phyloP scores from a whole-genome alignment of 2,113 vertebrate species.

The Chlamydotis undulata region DNA sequence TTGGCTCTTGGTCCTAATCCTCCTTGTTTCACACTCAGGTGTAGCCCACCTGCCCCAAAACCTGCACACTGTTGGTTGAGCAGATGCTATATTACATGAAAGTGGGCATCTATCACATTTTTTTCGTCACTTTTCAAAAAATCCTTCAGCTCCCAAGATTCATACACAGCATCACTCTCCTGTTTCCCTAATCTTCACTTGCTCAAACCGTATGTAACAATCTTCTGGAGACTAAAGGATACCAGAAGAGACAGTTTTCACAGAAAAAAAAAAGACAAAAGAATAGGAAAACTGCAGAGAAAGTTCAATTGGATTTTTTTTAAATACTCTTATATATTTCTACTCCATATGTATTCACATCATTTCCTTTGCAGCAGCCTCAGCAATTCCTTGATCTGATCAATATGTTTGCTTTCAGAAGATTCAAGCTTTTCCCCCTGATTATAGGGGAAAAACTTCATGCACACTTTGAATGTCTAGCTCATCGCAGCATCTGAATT shows the following conservation, averaged over 20 bases:
- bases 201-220: background rate
- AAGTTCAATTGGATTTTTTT: background rate
- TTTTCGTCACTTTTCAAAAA: background rate
- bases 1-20: background rate
- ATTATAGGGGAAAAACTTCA: background rate
- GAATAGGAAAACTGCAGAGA: background rate
- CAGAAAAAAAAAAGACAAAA: background rate
- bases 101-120: background rate
- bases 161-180: background rate
- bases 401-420: constrained; percentile 1
- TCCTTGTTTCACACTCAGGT: background rate
- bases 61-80: background rate
- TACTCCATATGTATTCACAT: background rate
- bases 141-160: background rate
- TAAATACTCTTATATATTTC: background rate
- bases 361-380: background rate
- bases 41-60: background rate
- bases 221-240: background rate
- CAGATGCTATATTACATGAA: background rate
- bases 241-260: background rate
- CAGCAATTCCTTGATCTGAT: constrained; percentile 11
- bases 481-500: background rate
- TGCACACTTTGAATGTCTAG: background rate
- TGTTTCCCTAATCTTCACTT: background rate
- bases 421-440: background rate